These are phyloP conservation scores for Formicarius rufipectus DNA, from an alignment of 2,113 vertebrate species.

Conservation along the genomic window DNA sequence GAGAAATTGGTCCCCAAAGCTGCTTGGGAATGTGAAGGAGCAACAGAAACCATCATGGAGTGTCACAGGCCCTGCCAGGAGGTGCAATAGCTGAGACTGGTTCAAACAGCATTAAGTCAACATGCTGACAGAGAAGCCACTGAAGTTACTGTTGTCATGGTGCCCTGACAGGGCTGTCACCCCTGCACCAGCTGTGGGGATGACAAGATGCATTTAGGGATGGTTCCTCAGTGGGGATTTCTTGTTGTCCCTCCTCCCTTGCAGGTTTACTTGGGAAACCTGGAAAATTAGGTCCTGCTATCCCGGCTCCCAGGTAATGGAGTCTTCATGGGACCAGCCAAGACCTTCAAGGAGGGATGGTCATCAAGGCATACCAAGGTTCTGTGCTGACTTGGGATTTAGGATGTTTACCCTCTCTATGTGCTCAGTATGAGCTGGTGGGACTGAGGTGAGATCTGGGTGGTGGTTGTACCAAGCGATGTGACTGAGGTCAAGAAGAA, in stretches of 20 bases:
- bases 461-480: no score
- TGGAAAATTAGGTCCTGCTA: neutral
- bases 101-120: neutral
- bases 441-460: neutral
- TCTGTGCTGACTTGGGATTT: neutral
- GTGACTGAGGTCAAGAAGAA: neutral
- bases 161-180: neutral
- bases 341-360: neutral
- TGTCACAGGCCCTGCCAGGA: conserved; percentile 26
- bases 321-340: neutral
- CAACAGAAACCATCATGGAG: conserved; percentile 20
- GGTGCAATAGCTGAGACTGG: neutral
- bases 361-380: neutral
- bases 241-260: neutral
- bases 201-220: neutral
- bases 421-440: rapidly evolving
- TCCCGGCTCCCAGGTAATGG: neutral
- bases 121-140: conserved; percentile 33
- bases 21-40: conserved; percentile 42
- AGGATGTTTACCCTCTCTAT: neutral
- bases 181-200: neutral
- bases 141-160: neutral
- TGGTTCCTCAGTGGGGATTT: neutral
- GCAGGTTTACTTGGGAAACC: neutral
- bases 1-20: conserved; percentile 66